Evolutionary conservation across 2,797 vertebrate genomes (phyloP).

Genomic region (Phaenicophaeus curvirostris): DNA sequence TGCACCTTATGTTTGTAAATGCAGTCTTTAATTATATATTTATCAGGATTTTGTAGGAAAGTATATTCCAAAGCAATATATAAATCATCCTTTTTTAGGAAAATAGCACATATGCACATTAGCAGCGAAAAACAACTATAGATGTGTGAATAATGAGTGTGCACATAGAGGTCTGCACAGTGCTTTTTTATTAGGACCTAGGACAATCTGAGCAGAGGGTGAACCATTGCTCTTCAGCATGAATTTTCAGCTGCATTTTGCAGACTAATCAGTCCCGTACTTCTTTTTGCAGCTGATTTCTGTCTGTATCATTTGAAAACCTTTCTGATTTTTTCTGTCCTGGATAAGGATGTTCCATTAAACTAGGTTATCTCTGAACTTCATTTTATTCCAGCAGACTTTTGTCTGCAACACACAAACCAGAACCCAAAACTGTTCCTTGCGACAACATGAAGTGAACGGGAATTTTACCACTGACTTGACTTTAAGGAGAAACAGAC

Average conservation of each 20-base stretch:
- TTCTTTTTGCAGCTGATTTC: background rate
- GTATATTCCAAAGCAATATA: background rate
- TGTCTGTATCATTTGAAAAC: background rate
- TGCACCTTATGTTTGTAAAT: background rate
- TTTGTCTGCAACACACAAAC: background rate
- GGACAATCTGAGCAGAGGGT: background rate
- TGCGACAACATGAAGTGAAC: background rate
- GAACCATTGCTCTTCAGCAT: background rate
- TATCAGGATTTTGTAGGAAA: background rate
- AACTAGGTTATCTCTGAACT: background rate
- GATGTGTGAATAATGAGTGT: background rate
- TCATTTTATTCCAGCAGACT: background rate
- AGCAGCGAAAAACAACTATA: background rate
- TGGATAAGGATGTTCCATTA: background rate
- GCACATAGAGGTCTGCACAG: background rate
- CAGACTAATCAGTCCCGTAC: rapidly evolving
- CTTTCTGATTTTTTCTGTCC: background rate
- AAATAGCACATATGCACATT: rapidly evolving
- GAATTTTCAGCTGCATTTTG: background rate
- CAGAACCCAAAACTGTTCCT: background rate
- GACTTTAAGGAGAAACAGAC: background rate
- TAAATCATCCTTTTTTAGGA: background rate
- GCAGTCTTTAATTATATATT: rapidly evolving
- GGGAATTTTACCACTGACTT: background rate
- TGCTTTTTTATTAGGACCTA: background rate